These are phyloP conservation scores for Zygaena filipendulae DNA, from an alignment of 2,888 invertebrate species.

Conservation along the genomic window DNA sequence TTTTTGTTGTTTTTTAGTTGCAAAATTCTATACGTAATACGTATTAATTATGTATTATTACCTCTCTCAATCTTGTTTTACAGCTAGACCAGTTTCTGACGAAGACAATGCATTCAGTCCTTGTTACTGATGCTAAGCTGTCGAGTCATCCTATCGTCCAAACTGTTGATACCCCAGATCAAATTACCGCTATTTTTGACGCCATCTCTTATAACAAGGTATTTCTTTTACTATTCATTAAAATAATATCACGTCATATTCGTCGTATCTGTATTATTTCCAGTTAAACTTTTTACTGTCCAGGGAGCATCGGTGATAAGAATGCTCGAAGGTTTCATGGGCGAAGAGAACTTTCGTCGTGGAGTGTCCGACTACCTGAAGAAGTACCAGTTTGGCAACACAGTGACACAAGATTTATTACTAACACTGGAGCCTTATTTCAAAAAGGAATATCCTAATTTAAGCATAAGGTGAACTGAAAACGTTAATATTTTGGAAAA, in stretches of 20 bases:
- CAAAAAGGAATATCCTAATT: conserved; percentile 45
- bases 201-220: conserved; percentile 92
- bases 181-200: conserved; percentile 94
- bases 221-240: too few relatives aligned
- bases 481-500: not conserved
- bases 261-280: too few relatives aligned
- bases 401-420: conserved; percentile 83
- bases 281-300: not conserved
- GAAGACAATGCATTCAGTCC: conserved; percentile 76
- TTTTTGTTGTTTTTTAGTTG: conserved; percentile 8
- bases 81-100: conserved; percentile 83
- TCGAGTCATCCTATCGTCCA: conserved; percentile 93
- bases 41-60: conserved; percentile 6
- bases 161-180: conserved; percentile 83
- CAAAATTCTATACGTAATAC: too few relatives aligned
- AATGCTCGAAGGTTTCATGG: conserved; percentile 88
- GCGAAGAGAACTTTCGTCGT: conserved; percentile 74
- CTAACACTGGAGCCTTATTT: conserved; percentile 71
- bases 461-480: conserved; percentile 59
- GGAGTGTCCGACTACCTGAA: conserved; percentile 82
- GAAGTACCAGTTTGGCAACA: conserved; percentile 76
- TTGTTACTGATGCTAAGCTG: conserved; percentile 79
- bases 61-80: conserved; percentile 23
- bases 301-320: conserved; percentile 88
- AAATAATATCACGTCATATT: too few relatives aligned